Base-by-base conservation (phyloP, 2,797 vertebrate species). In the Pangasius djambal region DNA sequence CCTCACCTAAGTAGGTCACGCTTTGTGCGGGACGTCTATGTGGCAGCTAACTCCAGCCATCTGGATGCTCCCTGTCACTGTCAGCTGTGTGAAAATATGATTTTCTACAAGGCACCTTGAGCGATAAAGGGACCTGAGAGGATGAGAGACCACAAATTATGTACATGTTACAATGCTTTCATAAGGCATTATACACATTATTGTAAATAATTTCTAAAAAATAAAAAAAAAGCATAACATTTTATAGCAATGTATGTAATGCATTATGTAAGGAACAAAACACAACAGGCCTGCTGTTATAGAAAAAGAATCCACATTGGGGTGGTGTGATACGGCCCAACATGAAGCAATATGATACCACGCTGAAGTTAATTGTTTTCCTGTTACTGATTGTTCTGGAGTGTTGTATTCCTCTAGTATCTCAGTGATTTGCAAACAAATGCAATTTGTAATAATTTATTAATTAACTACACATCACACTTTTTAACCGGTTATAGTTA, bases 1-100 rank as follows among this genome's bases (percentile, higher is more conserved):
- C 94, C 94, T 92, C 92, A 89, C 92, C 91, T 94, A 98, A 97
- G 95, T 98, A 97, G 98, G 98, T 97, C 97, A 96, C 95, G 95
- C 92, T 91, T 95, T 96, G 95, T 94, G 94, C 93, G 91, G 93
- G 94, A 94, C 89, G 91, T 69, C 86, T 77, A 31, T 88, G 94
- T 92, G 91, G 92, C 89, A 92, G 91, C 94, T 91, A 90, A 97
- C 95, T 96, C 96, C 94, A 93, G 95, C 97, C 97, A 97, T 98
- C 97, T 98, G 97, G 95, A 95, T 94, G 86, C 94, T 95, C 93
- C 95, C 95, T 95, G 96, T 96, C 95, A 95, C 93, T 93, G 95
- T 97, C 97, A 96, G 95, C 95, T 95, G 94, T 85, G 94, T 95
- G 94, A 95, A 95, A 96, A 96, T 94, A 90, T 85, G 82, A 93